Evolutionary conservation across 2,888 invertebrate species (phyloP).

Genomic region (Pelosia muscerda): DNA sequence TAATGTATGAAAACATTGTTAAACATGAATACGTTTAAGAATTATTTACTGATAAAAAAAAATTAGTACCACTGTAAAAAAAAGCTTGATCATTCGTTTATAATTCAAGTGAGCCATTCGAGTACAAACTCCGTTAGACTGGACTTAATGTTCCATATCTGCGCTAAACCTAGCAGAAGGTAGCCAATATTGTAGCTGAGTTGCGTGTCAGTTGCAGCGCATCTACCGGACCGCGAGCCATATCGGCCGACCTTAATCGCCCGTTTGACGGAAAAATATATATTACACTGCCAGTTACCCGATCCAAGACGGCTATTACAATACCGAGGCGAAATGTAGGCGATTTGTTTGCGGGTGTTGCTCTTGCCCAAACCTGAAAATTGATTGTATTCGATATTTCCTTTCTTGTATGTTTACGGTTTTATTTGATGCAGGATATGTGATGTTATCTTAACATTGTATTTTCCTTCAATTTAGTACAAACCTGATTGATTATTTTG

Average conservation of each 20-base stretch:
- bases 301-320: constrained; percentile 32
- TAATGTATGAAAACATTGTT: too few species aligned
- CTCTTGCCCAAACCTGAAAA: constrained; percentile 37
- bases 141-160: constrained; percentile 33
- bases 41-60: background rate
- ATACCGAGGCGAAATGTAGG: constrained; percentile 35
- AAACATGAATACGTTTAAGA: too few species aligned
- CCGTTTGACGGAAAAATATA: constrained; percentile 51
- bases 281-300: constrained; percentile 43
- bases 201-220: constrained; percentile 66
- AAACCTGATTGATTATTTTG: background rate
- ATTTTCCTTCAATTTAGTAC: background rate
- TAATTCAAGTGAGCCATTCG: background rate
- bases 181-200: constrained; percentile 41
- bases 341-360: constrained; percentile 46
- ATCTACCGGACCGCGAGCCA: constrained; percentile 55
- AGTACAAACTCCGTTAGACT: constrained; percentile 21
- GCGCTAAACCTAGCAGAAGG: constrained; percentile 38
- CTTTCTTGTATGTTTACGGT: constrained; percentile 22
- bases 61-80: too few species aligned
- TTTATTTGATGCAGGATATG: constrained; percentile 18
- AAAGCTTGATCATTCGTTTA: background rate
- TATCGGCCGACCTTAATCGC: constrained; percentile 62
- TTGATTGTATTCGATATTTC: constrained; percentile 38
- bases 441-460: constrained; percentile 12